Base-by-base conservation (phyloP, 1,140 invertebrate genomes). In the Hestina assimilis region DNA sequence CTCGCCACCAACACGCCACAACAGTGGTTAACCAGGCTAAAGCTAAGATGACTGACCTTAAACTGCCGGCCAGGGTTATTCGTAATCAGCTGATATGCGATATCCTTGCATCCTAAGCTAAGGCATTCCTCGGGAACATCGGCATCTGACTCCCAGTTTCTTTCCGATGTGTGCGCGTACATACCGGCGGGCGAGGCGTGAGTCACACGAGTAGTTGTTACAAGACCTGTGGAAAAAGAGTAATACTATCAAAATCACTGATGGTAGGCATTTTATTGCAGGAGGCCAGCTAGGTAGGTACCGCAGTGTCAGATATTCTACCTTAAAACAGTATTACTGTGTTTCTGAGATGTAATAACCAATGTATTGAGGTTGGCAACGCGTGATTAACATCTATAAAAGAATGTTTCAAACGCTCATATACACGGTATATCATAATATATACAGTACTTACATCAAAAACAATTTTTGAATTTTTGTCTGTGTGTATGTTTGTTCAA, bases 111-210 rank as follows among this genome's bases (percentile, higher is more conserved):
- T 8, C 75, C 77, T 0, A 87, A 57, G 15, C 83, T 58, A 8
- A 79, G 56, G n/a, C 87, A 87, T 11, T 83, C 67, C 0, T 79
- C 64, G 0, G 75, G 75, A 0, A 91, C 89, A 75, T 91, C 76
- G 71, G 92, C 74, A 91, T 96, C 94, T 54, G 92, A 92, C 82
- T 96, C 95, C 93, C 95, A 96, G 68, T 95, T 92, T n/a, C 95
- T 84, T 53, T 93, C 92, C 0, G 94, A 91, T 0, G 92, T 91
- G 68, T 95, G 92, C 0, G 94, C 94, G 88, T 96, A 97, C 33
- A 93, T 89, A 0, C 93, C 93, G 0, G 93, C 93, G 1, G 94
- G 93, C 0, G 94, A 94, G 0, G 94, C 93, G 60, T 95, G 93
- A 0, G 94, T 95, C 33, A 95, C 90, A 12, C 94, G 79, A 0